Conservation (phyloP, 2,797 vertebrate genomes). For the Miichthys miiuy region DNA sequence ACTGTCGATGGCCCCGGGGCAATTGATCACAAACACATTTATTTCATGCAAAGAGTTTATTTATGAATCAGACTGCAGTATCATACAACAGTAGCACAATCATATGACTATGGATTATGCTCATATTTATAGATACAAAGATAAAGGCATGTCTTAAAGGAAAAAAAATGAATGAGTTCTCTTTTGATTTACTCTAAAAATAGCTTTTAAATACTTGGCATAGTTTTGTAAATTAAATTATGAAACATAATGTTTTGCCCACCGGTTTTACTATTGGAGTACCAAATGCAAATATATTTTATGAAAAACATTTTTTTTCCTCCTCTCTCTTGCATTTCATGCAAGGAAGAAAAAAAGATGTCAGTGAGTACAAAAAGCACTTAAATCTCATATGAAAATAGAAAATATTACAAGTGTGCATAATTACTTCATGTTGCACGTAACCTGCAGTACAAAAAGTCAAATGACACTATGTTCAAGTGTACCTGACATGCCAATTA, state of each 20-base stretch:
- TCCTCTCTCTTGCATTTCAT: slow-evolving; percentile 81
- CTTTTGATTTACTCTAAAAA: slow-evolving; percentile 85
- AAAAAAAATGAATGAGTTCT: slow-evolving; percentile 80
- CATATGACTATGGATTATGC: slow-evolving; percentile 84
- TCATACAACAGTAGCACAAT: slow-evolving; percentile 87
- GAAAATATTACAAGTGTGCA: slow-evolving; percentile 89
- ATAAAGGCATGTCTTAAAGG: slow-evolving; percentile 82
- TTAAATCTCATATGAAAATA: slow-evolving; percentile 89
- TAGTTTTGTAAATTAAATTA: slow-evolving; percentile 85
- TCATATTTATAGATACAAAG: slow-evolving; percentile 86
- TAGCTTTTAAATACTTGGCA: slow-evolving; percentile 88
- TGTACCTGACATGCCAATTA: slow-evolving; percentile 84
- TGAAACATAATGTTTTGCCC: slow-evolving; percentile 83
- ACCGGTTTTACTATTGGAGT: slow-evolving; percentile 80
- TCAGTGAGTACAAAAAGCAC: slow-evolving; percentile 86
- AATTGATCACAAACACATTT: slow-evolving; percentile 73
- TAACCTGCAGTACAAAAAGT: slow-evolving; percentile 86
- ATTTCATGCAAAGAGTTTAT: slow-evolving; percentile 88
- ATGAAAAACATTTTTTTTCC: slow-evolving; percentile 81
- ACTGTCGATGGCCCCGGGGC: neutral
- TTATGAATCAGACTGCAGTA: slow-evolving; percentile 86
- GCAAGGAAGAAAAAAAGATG: slow-evolving; percentile 85
- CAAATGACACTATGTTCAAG: slow-evolving; percentile 82
- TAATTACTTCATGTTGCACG: slow-evolving; percentile 85
- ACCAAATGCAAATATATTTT: slow-evolving; percentile 87